These are phyloP conservation scores for Tenualosa thibaudeaui DNA, from an alignment of 2,797 vertebrate species.

Conservation along the genomic window DNA sequence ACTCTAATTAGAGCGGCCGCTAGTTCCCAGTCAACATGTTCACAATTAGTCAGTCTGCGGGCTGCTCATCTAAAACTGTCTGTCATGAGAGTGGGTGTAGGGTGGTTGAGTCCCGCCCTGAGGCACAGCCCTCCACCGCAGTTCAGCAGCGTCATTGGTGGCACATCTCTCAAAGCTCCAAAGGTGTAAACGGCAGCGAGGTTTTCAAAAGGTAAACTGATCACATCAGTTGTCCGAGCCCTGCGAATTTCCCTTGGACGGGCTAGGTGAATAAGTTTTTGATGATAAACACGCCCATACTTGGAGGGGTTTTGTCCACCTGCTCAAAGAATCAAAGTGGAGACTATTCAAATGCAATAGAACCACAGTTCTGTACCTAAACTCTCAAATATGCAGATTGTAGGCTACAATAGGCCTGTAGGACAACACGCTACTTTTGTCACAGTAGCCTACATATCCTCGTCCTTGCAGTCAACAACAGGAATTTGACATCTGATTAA, in stretches of 20 bases:
- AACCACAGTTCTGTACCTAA: neutral
- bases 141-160: constrained; percentile 9
- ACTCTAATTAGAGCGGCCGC: constrained; percentile 22
- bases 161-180: constrained; percentile 8
- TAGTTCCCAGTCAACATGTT: constrained; percentile 23
- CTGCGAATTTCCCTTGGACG: neutral
- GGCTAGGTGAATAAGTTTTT: neutral
- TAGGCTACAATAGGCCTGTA: neutral
- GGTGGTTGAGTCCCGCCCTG: constrained; percentile 22
- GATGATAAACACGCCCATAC: neutral
- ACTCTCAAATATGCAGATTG: neutral
- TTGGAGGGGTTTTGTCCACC: neutral
- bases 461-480: neutral
- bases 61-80: constrained; percentile 41
- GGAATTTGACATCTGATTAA: neutral
- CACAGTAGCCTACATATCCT: neutral
- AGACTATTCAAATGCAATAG: neutral
- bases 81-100: constrained; percentile 39
- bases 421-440: neutral
- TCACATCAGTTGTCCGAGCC: neutral
- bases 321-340: neutral
- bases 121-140: constrained; percentile 16
- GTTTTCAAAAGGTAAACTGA: constrained; percentile 9
- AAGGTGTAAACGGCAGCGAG: constrained; percentile 7
- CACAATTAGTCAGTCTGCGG: constrained; percentile 41